phyloP scores from a whole-genome alignment of 2,888 invertebrate genomes.

The Dasypolia templi region DNA sequence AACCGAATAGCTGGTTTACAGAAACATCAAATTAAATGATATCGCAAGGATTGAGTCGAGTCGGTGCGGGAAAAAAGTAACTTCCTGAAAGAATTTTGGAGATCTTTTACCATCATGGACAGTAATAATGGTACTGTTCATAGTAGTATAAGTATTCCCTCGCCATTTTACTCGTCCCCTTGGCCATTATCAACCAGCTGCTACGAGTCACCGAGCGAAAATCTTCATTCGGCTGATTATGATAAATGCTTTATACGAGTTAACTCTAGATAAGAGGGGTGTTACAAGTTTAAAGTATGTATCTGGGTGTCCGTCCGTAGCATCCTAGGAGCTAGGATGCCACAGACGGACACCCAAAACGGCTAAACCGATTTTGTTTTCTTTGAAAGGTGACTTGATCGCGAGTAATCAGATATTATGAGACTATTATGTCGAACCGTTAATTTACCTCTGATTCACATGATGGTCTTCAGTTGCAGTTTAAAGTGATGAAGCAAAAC shows the following conservation, averaged over 20 bases:
- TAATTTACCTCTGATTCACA: neutral
- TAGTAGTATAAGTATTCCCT: neutral
- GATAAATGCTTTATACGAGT: too few relatives aligned
- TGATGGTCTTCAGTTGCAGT: neutral
- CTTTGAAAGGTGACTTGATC: too few relatives aligned
- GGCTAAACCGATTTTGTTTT: too few relatives aligned
- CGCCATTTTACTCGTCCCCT: neutral
- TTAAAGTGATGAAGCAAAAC: constrained; percentile 24
- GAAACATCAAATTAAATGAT: neutral
- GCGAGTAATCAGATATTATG: neutral
- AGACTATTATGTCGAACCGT: neutral
- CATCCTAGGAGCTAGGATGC: too few relatives aligned
- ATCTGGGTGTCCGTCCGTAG: too few relatives aligned
- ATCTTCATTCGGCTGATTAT: neutral
- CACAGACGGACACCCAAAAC: too few relatives aligned
- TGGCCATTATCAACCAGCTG: neutral
- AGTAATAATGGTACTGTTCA: neutral
- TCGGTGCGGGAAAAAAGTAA: neutral
- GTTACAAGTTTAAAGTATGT: too few relatives aligned
- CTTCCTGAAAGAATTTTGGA: neutral
- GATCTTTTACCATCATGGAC: too few relatives aligned
- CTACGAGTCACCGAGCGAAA: neutral
- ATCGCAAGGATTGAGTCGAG: neutral
- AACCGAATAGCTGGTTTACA: neutral
- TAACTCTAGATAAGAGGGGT: too few relatives aligned